Evolutionary conservation across 2,888 invertebrate genomes (phyloP), one percentile per base, ranked within the genome.

Genomic region (Lithophane semibrunnea): DNA sequence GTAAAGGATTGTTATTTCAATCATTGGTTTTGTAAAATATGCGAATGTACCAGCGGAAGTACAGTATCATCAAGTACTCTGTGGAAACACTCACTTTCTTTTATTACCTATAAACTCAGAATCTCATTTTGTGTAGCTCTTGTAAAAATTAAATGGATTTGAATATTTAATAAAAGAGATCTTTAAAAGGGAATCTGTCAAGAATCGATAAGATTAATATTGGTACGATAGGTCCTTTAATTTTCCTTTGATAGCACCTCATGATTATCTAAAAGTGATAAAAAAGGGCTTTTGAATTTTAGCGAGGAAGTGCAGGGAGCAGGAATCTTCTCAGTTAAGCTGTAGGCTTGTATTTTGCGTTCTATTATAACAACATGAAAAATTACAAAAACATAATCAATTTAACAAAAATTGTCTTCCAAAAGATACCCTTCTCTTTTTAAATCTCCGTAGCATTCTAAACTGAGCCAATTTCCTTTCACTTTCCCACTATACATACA

Each of bases 131-230:
- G 29, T 44, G 8, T n/a, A 72, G 37, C 47, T 76, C 16, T 18
- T 56, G 29, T 71, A 24, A 5, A 54, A 61, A 78, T 66, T 37
- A 58, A 69, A 54, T 42, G 21, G 58, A 65, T 65, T 60, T 44
- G 42, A 61, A 64, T 65, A 37, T 73, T 79, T 29, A 67, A 54
- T 37, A 21, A 52, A 67, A 24, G 42, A 65, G n/a, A 54, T 58
- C 13, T 58, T 60, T 47, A 16, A 49, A 58, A 16, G 24, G 7
- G 24, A 68, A 60, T 49, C 47, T 67, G 49, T 58, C 37, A 58
- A 66, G 60, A 64, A 69, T 65, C 71, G 49, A 70, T 82, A 64
- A 79, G 63, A 79, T 84, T 83, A 74, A 83, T 83, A 64, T 66
- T 63, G 49, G 54, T 66, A n/a, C 18, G 79, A 73, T 52, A 68